Percentiles rank a stretch among this genome's conserved stretches.
These are phyloP conservation scores for Corythornis vintsioides DNA, from an alignment of 2,113 vertebrate genomes.

Conservation along the genomic window DNA sequence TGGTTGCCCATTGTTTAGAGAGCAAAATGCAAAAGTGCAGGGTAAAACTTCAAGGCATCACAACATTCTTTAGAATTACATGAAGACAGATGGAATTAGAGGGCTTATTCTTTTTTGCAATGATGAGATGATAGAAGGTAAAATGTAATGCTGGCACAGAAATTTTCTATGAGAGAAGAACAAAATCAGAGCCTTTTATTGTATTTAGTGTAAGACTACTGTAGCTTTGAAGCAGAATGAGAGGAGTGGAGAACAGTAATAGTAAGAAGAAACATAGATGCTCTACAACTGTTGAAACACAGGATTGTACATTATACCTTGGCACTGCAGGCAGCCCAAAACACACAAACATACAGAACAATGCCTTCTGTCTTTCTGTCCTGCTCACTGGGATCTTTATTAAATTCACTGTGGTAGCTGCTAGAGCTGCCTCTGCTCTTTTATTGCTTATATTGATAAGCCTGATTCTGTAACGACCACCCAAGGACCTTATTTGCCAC, in stretches of 20 bases:
- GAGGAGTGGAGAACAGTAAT: background rate
- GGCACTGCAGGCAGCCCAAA: background rate
- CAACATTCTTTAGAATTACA: background rate
- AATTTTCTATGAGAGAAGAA: background rate
- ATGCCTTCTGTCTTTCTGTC: background rate
- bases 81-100: background rate
- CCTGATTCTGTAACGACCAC: background rate
- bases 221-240: background rate
- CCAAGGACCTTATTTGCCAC: background rate
- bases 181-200: background rate
- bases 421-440: background rate
- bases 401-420: background rate
- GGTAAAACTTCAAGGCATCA: background rate
- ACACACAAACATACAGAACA: background rate
- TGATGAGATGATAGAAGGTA: background rate
- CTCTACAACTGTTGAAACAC: background rate
- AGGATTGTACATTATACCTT: background rate
- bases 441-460: background rate
- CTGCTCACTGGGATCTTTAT: background rate
- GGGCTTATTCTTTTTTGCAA: background rate
- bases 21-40: background rate
- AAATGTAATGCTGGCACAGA: background rate
- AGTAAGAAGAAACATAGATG: background rate
- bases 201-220: background rate
- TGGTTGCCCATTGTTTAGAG: background rate